These are phyloP conservation scores for Rhinolophus ferrumequinum DNA, from an alignment of 2,113 vertebrate genomes.

Conservation along the genomic window DNA sequence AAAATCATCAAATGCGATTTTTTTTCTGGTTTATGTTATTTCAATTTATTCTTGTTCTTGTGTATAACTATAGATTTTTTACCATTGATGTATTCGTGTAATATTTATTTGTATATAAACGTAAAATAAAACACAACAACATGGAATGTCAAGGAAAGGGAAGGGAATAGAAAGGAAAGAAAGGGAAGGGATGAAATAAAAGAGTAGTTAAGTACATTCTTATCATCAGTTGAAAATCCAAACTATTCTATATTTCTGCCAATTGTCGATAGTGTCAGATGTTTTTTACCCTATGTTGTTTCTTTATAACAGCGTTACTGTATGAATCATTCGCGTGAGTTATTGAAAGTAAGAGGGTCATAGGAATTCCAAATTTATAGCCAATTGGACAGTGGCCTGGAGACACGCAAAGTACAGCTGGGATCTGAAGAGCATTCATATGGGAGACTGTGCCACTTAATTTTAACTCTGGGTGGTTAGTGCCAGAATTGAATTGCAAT, in stretches of 20 bases:
- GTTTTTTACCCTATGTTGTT: not conserved
- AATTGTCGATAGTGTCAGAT: not conserved
- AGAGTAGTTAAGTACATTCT: not conserved
- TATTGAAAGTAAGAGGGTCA: not conserved
- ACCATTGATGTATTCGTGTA: not conserved
- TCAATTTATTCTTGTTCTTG: not conserved
- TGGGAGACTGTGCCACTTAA: no score
- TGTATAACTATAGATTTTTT: not conserved
- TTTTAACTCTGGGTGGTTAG: not conserved
- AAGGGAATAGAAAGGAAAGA: not conserved
- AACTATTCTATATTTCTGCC: not conserved
- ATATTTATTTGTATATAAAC: not conserved
- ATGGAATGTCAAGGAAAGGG: not conserved
- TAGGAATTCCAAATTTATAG: not conserved
- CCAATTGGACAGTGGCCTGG: not conserved
- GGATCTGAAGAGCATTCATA: not conserved
- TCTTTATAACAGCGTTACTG: not conserved
- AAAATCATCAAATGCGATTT: not conserved
- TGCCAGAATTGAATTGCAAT: not conserved
- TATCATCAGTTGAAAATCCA: not conserved
- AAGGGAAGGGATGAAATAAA: not conserved
- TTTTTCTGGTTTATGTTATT: not conserved
- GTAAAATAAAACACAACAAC: not conserved
- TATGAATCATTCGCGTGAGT: not conserved
- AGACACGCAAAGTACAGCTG: not conserved